Conservation (phyloP, 2,888 invertebrate species). For the Clusia tigrina region DNA sequence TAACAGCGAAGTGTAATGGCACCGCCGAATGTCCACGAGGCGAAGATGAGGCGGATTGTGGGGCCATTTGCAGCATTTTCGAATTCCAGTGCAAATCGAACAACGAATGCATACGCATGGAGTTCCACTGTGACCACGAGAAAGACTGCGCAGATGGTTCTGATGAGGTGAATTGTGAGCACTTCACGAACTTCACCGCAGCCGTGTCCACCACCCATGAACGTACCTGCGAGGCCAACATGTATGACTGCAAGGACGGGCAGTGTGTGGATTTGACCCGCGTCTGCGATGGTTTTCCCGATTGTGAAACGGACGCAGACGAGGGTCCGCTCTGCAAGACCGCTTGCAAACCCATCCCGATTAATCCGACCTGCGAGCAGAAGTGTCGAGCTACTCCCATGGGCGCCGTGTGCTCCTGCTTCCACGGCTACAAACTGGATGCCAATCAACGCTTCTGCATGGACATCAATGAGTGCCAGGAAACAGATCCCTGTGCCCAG, state of each 20-base stretch:
- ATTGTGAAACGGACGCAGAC: conserved; percentile 77
- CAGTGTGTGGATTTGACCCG: conserved; percentile 71
- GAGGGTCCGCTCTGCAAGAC: conserved; percentile 73
- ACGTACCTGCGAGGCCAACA: conserved; percentile 54
- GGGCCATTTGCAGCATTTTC: conserved; percentile 67
- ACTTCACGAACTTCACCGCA: conserved; percentile 12
- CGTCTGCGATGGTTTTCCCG: conserved; percentile 71
- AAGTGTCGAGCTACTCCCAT: conserved; percentile 72
- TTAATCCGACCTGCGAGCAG: conserved; percentile 65
- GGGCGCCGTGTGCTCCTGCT: conserved; percentile 74
- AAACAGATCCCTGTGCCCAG: conserved; percentile 71
- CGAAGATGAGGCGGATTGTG: conserved; percentile 75
- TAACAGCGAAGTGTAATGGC: conserved; percentile 69
- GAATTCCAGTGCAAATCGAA: conserved; percentile 74
- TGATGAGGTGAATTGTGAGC: conserved; percentile 72
- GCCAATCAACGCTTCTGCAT: conserved; percentile 69
- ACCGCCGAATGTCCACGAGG: conserved; percentile 75
- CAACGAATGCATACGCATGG: conserved; percentile 68
- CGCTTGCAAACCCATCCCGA: conserved; percentile 45
- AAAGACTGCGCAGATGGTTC: conserved; percentile 77
- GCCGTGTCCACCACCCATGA: conserved; percentile 29
- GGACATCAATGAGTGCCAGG: conserved; percentile 78
- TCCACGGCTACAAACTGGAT: conserved; percentile 68
- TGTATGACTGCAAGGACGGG: conserved; percentile 70
- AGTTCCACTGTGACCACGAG: conserved; percentile 70